phyloP scores from a whole-genome alignment of 2,797 vertebrate species.

The Sebastes steindachneri region DNA sequence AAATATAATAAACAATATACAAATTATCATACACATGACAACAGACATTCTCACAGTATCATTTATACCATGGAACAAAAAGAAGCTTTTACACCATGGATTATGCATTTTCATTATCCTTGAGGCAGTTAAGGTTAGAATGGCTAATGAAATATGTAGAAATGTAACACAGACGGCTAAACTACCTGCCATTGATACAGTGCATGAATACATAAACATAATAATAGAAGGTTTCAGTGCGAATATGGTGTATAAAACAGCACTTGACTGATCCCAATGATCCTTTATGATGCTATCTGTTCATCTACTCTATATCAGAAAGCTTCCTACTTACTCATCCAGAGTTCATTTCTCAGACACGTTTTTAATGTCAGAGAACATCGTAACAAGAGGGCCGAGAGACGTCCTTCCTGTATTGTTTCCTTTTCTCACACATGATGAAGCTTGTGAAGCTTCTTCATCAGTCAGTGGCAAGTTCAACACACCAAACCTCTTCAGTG shows the following conservation, averaged over 20 bases:
- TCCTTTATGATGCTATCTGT: constrained; percentile 10
- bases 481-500: constrained; percentile 7
- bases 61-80: constrained; percentile 64
- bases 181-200: constrained; percentile 63
- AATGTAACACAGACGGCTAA: constrained; percentile 33
- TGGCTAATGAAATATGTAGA: constrained; percentile 35
- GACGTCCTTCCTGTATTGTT: constrained; percentile 25
- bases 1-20: constrained; percentile 63
- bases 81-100: constrained; percentile 63
- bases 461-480: constrained; percentile 25
- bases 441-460: constrained; percentile 3
- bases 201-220: constrained; percentile 77
- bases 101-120: constrained; percentile 57
- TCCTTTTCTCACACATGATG: constrained; percentile 1
- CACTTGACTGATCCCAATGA: constrained; percentile 21
- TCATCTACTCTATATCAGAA: constrained; percentile 20
- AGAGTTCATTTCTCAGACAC: constrained; percentile 4
- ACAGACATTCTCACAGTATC: constrained; percentile 78
- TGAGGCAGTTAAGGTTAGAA: constrained; percentile 79
- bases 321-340: not conserved
- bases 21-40: constrained; percentile 50
- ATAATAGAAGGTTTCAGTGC: constrained; percentile 80
- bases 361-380: not conserved
- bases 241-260: constrained; percentile 44
- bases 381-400: not conserved